These are phyloP conservation scores for Halcyon leucocephala DNA, from an alignment of 2,797 vertebrate species.

Conservation along the genomic window DNA sequence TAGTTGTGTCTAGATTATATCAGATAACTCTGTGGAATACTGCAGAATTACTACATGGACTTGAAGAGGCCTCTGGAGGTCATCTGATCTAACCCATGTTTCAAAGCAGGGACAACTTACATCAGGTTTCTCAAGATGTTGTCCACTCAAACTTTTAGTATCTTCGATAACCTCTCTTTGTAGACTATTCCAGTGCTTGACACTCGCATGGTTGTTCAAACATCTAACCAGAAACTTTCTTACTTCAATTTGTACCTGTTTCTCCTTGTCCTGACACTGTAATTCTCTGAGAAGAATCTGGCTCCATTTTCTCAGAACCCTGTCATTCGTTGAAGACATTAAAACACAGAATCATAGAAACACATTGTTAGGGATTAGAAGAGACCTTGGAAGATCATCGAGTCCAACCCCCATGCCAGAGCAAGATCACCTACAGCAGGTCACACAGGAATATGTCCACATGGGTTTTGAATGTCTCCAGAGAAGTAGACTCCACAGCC, in stretches of 20 bases:
- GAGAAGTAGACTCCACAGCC: too few relatives aligned
- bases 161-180: background rate
- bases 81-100: background rate
- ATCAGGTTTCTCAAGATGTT: background rate
- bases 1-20: background rate
- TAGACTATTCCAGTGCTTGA: background rate
- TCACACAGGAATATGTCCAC: too few relatives aligned
- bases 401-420: too few relatives aligned
- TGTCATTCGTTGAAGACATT: background rate
- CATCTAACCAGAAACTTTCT: background rate
- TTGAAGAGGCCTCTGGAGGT: background rate
- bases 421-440: too few relatives aligned
- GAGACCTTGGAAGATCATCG: too few relatives aligned
- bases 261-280: background rate
- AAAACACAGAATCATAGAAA: background rate
- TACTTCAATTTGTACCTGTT: background rate
- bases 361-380: too few relatives aligned
- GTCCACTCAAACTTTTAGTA: background rate
- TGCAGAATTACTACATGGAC: background rate
- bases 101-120: background rate
- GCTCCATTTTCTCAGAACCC: background rate
- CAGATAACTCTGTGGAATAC: background rate
- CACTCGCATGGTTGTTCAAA: background rate
- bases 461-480: too few relatives aligned
- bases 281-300: background rate